Conservation (phyloP, 1,140 invertebrate genomes). For the Neuroterus valhalla region DNA sequence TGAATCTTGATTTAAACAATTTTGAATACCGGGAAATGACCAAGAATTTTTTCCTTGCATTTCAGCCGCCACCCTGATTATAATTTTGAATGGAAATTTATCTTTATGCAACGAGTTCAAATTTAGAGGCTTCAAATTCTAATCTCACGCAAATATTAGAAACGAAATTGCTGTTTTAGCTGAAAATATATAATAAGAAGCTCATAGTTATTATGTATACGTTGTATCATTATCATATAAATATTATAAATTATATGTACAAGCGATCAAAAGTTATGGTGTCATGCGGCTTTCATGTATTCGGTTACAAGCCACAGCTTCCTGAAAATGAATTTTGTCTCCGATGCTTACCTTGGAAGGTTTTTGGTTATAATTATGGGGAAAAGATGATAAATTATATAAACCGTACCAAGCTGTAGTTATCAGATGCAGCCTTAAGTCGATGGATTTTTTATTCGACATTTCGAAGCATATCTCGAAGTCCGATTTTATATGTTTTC, state of each 20-base stretch:
- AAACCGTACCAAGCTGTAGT: slow-evolving; percentile 15
- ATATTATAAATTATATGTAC: slow-evolving; percentile 10
- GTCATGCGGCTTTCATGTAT: slow-evolving; percentile 7
- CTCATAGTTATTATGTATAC: not conserved
- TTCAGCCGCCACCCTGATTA: no score
- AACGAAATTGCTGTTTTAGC: no score
- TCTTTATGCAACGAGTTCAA: no score
- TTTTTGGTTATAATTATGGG: not conserved
- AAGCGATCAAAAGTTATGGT: slow-evolving; percentile 16
- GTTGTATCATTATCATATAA: not conserved
- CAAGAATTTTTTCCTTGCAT: no score
- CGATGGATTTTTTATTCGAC: slow-evolving; percentile 9
- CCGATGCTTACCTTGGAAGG: not conserved
- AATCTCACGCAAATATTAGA: no score
- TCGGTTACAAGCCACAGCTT: not conserved
- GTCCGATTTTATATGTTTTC: slow-evolving; percentile 38
- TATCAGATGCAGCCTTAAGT: not conserved
- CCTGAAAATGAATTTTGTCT: not conserved
- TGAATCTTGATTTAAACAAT: no score
- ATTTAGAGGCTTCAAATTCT: no score
- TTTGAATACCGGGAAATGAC: no score
- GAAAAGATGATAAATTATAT: not conserved
- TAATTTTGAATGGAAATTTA: no score
- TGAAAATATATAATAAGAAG: not conserved
- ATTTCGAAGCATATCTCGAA: slow-evolving; percentile 45